Evolutionary conservation across 2,113 vertebrate genomes (phyloP), one percentile per base, ranked within the genome.

Genomic region (Brevimyrus niger): DNA sequence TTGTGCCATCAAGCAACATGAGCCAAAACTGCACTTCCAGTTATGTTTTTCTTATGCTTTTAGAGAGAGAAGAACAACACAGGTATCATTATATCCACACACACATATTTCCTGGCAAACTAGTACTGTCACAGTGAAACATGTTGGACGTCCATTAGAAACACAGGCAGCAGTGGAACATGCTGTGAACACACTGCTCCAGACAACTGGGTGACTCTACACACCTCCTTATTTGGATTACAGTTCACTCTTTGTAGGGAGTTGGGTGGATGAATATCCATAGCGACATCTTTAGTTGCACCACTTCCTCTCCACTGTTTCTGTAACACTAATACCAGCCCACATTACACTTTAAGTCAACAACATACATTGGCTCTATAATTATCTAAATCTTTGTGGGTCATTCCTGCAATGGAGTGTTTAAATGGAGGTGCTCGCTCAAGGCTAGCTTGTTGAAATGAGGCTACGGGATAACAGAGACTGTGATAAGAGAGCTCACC

Each of bases 401-500:
- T 42, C 73, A 31, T 42, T 38, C 73, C 73, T 80, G 73, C 38
- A 42, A 80, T 42, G 35, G 82, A 44, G 44, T 85, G 42, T 23
- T n/a, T 46, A 15, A 48, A 46, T 17, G 35, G 82, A 27, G 42
- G 4, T 19, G 35, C 73, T 69, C 61, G 35, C 35, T 69, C 61
- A 69, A 69, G 73, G 35, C 73, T 42, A 35, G 35, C 35, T 80
- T 80, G 35, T 80, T 80, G 42, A 80, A 80, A 80, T 80, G 13
- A 42, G 73, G 61, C 15, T 42, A 17, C 73, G 21, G 35, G 35
- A 42, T n/a, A n/a, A n/a, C n/a, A 69, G 13, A 69, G 27, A 69
- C 35, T 61, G 21, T 46, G 80, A 19, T 90, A 27, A 46, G 13
- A 51, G 91, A 90, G 91, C 65, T 91, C 92, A 90, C 88, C 11